Evolutionary conservation across 1,140 invertebrate genomes (phyloP), one percentile per base, ranked within the genome.

Genomic region (Adelges cooleyi): DNA sequence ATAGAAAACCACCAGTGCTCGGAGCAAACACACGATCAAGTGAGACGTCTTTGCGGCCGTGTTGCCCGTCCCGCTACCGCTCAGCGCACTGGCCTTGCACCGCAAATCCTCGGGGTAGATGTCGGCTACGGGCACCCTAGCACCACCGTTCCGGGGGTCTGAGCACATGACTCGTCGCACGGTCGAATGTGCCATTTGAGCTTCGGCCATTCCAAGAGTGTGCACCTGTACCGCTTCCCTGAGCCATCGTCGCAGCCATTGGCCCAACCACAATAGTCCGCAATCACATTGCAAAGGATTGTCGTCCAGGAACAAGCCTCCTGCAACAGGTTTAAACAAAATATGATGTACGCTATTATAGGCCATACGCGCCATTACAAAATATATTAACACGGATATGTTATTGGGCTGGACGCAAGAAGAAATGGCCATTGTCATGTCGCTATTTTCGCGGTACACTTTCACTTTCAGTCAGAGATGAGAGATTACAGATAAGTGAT

Each of bases 271-370:
- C 5, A 90, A 86, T 38, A 92, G 77, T 52, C 89, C 87, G 72
- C 91, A 94, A 69, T 91, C 89, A 70, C 91, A 94, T 17, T 83
- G 81, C 71, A 90, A 80, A 0, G 89, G 88, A 76, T 93, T 93
- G 42, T 87, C 85, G 8, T 86, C 83, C 66, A 92, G 80, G 27
- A 86, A 81, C 48, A 94, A 75, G 13, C 90, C 90, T 71, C 90
- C 90, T 89, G 78, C 67, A 73, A 75, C 29, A 33, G 5, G 11
- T 33, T 33, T n/a, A n/a, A n/a, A n/a, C n/a, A n/a, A n/a, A n/a
- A n/a, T n/a, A n/a, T n/a, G n/a, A n/a, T n/a, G n/a, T n/a, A n/a
- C n/a, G n/a, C n/a, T n/a, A n/a, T n/a, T n/a, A n/a, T n/a, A n/a
- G n/a, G n/a, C n/a, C 13, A 38, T 38, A 38, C 13, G 13, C 13